Base-by-base conservation (phyloP, 1,140 invertebrate genomes). In the Drosophila miranda region DNA sequence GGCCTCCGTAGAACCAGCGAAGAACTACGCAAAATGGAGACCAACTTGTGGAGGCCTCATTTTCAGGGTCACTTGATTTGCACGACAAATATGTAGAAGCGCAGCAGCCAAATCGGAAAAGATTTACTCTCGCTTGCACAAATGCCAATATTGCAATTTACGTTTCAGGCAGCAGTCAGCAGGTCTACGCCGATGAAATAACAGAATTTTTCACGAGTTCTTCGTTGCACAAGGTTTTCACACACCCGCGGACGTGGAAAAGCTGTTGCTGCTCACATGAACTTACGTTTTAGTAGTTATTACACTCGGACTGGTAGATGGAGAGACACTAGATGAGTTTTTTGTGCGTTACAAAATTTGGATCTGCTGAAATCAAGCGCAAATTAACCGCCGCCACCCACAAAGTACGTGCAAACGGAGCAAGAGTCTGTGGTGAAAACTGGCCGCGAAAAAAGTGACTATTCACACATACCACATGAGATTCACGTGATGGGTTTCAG, bases 341-440 rank as follows among this genome's bases (percentile, higher is more conserved):
- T 75, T 75, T 76, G 80, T 76, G 75, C 66, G 73, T 71, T 78
- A 14, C 53, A 46, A 53, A 56, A 78, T 48, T 70, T 66, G 60
- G 61, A 11, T 69, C 38, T 69, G 72, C 73, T 59, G 60, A 57
- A 78, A 87, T 82, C 53, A 73, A 41, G 75, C 74, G 67, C 82
- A 74, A 74, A 71, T 57, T 76, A 63, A 82, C 82, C 78, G 81
- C 82, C 73, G 75, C 82, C 83, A 87, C 82, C 83, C 81, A 83
- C 81, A 75, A 63, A 78, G 34, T 11, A 38, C 34, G 34, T 38
- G 34, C 34, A 59, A 52, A 74, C 75, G 48, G 45, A 59, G 48
- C 69, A 53, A 49, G 72, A 76, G 57, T 75, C 48, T 78, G 64
- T 78, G 75, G 56, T 76, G 69, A 55, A 68, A 81, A 79, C 69